Evolutionary conservation across 2,797 vertebrate species (phyloP), one percentile per base, ranked within the genome.

Genomic region (Coracias cyanogaster): DNA sequence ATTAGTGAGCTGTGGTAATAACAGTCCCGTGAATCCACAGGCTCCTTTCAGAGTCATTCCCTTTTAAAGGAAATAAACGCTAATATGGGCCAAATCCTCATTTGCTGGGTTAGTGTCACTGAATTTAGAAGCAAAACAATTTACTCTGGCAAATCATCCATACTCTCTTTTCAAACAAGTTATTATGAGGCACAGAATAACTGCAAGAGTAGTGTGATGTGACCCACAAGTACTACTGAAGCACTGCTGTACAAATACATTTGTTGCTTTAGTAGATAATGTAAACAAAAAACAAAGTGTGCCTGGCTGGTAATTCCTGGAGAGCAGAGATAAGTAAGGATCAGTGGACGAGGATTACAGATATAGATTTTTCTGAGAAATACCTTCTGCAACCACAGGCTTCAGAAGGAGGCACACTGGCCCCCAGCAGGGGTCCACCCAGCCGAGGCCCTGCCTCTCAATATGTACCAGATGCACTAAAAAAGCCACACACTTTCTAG

Each of bases 1-100:
- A 72, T 79, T 82, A 91, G 67, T 21, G 62, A 87, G 67, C 93
- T 86, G 73, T 79, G 55, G 85, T 86, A 82, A 91, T 22, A 71
- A 55, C 64, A 82, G 51, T n/a, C 22, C 22, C 1, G 1, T 49
- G n/a, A 87, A 94, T 87, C 85, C 79, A 87, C 35, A 49, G 91
- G 64, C 43, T 90, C 71, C 80, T 93, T 91, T 85, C 85, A 62
- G 66, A 86, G 71, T 61, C 72, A 62, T 83, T 83, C 89, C 19
- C 78, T 82, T 70, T 89, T 67, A 55, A 65, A 90, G 64, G 62
- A 94, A 91, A 87, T 87, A 52, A 90, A 89, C 1, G 2, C 41
- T 76, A 45, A 62, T 48, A 61, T 54, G 70, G 81, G 73, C 66
- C 85, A 95, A 84, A 65, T 71, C 66, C 46, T 91, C 41, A 46